Base-by-base conservation (phyloP, 1,140 invertebrate genomes). In the Magallana angulata region DNA sequence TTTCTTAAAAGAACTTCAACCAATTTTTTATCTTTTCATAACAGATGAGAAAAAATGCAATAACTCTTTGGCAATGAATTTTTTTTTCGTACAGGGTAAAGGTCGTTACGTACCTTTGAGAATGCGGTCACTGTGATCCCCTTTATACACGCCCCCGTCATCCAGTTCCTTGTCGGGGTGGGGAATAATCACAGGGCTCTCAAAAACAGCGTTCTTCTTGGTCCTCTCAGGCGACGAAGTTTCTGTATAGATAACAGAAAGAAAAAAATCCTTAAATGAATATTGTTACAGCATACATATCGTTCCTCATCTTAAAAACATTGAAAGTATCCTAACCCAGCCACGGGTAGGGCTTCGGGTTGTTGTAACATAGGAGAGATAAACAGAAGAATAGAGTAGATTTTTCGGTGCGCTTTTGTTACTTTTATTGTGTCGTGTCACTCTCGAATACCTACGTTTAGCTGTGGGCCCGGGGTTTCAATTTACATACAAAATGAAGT, bases 401-500 rank as follows among this genome's bases (percentile, higher is more conserved):
- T 36, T 76, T 48, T 76, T 76, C 24, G 2, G 7, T 76, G 36
- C 12, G 12, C 24, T 76, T 76, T 76, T 36, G 18, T 36, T 76
- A 9, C 24, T 24, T 36, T 76, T 76, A 76, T 76, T 76, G 24
- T 76, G 68, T 11, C 24, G 24, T 30, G 68, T 76, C 18, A 30
- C 68, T 30, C 24, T 76, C 24, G 30, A 76, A 76, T 76, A 76
- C 68, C 68, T 76, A 76, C 68, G 68, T 76, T 76, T 24, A 36
- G 30, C 24, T 76, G 68, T 76, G 68, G 68, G 68, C 68, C 36
- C 68, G 24, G 68, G 68, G 68, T 76, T 76, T 76, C 68, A 76
- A 76, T 76, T 76, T 76, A 76, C 68, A 76, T 76, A 76, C 68
- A 76, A 76, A 76, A 76, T 76, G 68, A 76, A 24, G 68, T 48